Base-by-base conservation (phyloP, 2,888 invertebrate genomes). In the Synanthedon vespiformis region DNA sequence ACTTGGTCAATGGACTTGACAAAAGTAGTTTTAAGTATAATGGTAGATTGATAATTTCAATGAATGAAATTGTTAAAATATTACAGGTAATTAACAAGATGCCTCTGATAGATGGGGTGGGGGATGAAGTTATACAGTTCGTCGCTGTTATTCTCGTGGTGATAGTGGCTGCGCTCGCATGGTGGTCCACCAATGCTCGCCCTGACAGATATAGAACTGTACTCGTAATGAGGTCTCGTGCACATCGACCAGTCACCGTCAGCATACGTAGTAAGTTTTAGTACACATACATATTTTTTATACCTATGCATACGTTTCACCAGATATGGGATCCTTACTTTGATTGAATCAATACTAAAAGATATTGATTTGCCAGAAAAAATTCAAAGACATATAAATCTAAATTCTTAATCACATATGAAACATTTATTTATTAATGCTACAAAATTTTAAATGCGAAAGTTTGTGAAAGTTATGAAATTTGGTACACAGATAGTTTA, bases 101-200 rank as follows among this genome's bases (percentile, higher is more conserved):
- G 93, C 85, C 93, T 62, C 80, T 94, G 67, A 93, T 95, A 63
- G 94, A 94, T 73, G 95, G 95, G 50, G 88, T 95, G 54, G 95
- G 95, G 22, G 94, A 95, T 80, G 95, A 95, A 87, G 94, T 95
- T 56, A 90, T 92, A 51, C 90, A 94, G 68, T 92, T 94, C 68
- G 87, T 91, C 51, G 81, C 89, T 22, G 78, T 93, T 55, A 71
- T 92, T 49, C 55, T 84, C 11, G 68, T 85, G 14, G 64, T 92
- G 14, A 73, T 89, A 61, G 89, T 91, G 55, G 89, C 90, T 57
- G 78, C 93, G 52, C 91, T 94, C 52, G 95, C 95, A 89, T 90
- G 92, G 84, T 94, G 94, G 57, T 95, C 95, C 1, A 92, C 90
- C 57, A 94, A 93, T 55, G 86, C 90, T 0, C 90, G 92, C 48